phyloP scores from a whole-genome alignment of 2,113 vertebrate species.

The Sinocyclocheilus anophthalmus region DNA sequence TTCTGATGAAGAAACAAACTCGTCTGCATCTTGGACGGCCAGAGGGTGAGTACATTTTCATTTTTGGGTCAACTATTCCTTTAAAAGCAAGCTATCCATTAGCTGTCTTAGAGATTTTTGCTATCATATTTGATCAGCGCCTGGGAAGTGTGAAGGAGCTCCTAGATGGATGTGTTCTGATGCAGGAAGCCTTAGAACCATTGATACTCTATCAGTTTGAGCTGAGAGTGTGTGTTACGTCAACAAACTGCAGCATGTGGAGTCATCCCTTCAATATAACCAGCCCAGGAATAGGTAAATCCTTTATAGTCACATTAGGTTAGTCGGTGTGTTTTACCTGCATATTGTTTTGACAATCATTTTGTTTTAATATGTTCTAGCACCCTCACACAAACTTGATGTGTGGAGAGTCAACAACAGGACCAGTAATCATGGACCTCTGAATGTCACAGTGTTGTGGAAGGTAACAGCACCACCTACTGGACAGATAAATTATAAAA shows the following conservation, averaged over 20 bases:
- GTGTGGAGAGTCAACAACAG: conserved; percentile 70
- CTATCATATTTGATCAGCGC: conserved; percentile 53
- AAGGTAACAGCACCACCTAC: conserved; percentile 64
- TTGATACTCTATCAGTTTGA: conserved; percentile 70
- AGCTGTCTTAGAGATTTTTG: background rate
- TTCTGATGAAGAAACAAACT: no score
- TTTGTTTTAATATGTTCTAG: conserved; percentile 54
- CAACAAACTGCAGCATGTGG: conserved; percentile 72
- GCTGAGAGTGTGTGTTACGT: conserved; percentile 63
- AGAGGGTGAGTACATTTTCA: no score
- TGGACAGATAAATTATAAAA: background rate
- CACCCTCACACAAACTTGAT: conserved; percentile 64
- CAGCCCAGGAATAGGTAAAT: conserved; percentile 71
- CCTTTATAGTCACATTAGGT: background rate
- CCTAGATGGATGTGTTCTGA: conserved; percentile 31
- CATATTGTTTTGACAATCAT: background rate
- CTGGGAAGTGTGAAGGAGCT: conserved; percentile 46
- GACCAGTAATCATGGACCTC: background rate
- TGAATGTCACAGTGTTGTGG: conserved; percentile 71
- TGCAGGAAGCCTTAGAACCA: conserved; percentile 61
- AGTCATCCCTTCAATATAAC: conserved; percentile 54
- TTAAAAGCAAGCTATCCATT: background rate
- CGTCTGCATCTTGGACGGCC: no score
- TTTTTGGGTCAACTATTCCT: no score
- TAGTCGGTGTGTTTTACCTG: background rate